Conservation (phyloP, 2,797 vertebrate species). For the Chloroceryle amazona region DNA sequence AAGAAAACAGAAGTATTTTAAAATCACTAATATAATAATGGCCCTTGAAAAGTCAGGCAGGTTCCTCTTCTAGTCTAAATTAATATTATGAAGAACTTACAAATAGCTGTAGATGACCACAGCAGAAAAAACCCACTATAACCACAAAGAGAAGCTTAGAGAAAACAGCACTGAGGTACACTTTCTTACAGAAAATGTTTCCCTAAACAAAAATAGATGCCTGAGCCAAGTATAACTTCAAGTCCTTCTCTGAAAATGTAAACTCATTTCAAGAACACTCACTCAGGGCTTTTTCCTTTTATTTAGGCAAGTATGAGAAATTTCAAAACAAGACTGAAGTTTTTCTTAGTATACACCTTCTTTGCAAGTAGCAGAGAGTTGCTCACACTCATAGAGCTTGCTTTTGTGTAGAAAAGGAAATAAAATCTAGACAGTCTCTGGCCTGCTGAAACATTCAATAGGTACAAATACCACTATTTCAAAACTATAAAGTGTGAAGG, state of each 20-base stretch:
- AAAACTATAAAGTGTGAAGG: background rate
- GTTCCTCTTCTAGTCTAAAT: background rate
- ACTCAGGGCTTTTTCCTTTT: background rate
- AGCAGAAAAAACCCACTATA: background rate
- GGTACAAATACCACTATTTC: background rate
- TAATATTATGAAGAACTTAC: background rate
- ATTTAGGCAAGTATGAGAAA: background rate
- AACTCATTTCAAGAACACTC: conserved; percentile 4
- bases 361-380: background rate
- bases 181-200: background rate
- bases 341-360: background rate
- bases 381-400: background rate
- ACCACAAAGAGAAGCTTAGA: background rate
- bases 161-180: background rate
- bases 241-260: background rate
- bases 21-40: background rate
- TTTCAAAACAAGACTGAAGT: background rate
- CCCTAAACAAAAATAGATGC: background rate
- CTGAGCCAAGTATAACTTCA: background rate
- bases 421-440: background rate
- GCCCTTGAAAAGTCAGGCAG: background rate
- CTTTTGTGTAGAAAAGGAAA: background rate
- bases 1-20: background rate
- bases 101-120: background rate
- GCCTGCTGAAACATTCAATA: background rate